These are phyloP conservation scores for Leucania comma DNA, from an alignment of 2,888 invertebrate species.

Conservation along the genomic window DNA sequence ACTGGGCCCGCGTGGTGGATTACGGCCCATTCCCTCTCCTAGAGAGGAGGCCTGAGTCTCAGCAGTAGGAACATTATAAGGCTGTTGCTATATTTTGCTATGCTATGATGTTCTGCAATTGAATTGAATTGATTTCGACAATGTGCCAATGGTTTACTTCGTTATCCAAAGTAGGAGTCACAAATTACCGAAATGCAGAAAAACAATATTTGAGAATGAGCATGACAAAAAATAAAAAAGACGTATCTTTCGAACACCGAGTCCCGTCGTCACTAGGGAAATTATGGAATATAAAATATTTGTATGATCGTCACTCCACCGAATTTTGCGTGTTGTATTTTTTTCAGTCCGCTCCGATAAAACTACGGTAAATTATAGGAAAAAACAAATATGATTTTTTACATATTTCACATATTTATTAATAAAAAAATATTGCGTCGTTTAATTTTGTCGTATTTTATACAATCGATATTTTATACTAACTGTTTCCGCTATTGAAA, in stretches of 20 bases:
- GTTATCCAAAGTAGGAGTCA: slow-evolving; percentile 28
- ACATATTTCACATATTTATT: not conserved
- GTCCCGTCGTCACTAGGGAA: slow-evolving; percentile 73
- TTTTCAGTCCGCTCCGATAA: slow-evolving; percentile 55
- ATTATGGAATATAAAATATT: slow-evolving; percentile 72
- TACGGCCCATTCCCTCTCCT: too few relatives aligned
- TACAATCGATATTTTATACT: not conserved
- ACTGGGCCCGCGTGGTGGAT: too few relatives aligned
- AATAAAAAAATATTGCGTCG: slow-evolving; percentile 15
- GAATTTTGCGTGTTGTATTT: slow-evolving; percentile 57
- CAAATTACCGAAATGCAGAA: slow-evolving; percentile 60
- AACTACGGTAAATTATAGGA: slow-evolving; percentile 28
- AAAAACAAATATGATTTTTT: slow-evolving; percentile 11
- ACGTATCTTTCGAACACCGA: slow-evolving; percentile 62
- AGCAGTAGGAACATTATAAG: too few relatives aligned
- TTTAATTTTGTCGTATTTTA: not conserved
- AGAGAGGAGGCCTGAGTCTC: too few relatives aligned
- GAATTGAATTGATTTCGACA: too few relatives aligned
- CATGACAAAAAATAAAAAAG: slow-evolving; percentile 53
- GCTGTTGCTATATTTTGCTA: too few relatives aligned
- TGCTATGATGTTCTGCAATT: too few relatives aligned
- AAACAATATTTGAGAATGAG: slow-evolving; percentile 61
- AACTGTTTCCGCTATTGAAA: too few relatives aligned
- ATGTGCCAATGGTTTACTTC: not conserved
- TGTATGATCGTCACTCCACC: slow-evolving; percentile 64